Base-by-base conservation (phyloP, 2,888 invertebrate genomes). In the Hedya salicella region DNA sequence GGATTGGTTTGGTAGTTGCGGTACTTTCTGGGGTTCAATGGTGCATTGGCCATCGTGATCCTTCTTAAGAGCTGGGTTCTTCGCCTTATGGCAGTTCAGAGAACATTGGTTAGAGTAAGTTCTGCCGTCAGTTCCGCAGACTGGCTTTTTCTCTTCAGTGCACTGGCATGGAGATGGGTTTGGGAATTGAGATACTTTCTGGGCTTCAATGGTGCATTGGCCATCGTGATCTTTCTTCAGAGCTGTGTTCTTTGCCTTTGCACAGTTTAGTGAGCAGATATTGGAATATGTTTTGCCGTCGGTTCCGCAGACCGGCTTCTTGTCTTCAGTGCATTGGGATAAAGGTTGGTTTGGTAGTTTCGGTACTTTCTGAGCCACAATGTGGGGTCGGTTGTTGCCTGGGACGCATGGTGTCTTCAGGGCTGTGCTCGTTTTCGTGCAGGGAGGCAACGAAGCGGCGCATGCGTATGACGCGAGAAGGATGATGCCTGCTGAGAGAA, bases 401-500 rank as follows among this genome's bases (percentile, higher is more conserved):
- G 71, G 67, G 0, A 8, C 9, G 19, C 11, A 64, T 0, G n/a
- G 40, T 1, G 75, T 5, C 0, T 42, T 62, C 9, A 78, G 57
- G 3, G 57, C 57, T 8, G 69, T 6, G 32, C 8, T 8, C 5
- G 32, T 3, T 8, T 32, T 32, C 32, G 9, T 64, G 17, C 61
- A 62, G 4, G 4, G 13, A 14, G 62, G 8, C 66, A 4, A 68
- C 93, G 69, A 95, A 93, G 71, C 94, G 86, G 59, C 96, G 86
- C 68, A 94, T 91, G 81, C 96, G 70, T 71, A 75, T 2, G 74
- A 63, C 13, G 72, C 76, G 42, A 82, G 57, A 32, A 84, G 44
- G 4, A 85, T 9, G 19, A 78, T 65, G 67, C 74, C 86, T 86
- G 79, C 5, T 69, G 72, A 17, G 32, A 59, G 68, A 36, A 48